These are phyloP conservation scores for Colostygia pectinataria DNA, from an alignment of 2,888 invertebrate species.

Conservation along the genomic window DNA sequence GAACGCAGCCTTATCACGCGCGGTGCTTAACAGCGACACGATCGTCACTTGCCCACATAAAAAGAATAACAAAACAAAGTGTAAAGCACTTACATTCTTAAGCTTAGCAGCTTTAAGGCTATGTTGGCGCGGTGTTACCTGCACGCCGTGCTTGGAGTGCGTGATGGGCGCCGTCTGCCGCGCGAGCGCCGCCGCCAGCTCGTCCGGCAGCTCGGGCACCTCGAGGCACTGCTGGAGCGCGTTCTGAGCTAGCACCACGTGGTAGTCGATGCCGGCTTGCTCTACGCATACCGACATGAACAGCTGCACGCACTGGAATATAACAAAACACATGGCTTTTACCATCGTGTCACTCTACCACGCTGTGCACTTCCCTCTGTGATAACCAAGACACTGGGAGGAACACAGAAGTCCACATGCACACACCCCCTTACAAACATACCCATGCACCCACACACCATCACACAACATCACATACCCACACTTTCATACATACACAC, in stretches of 20 bases:
- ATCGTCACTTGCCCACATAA: too few species aligned
- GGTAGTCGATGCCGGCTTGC: conserved; percentile 97
- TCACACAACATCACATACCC: too few species aligned
- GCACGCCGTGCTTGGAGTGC: conserved; percentile 91
- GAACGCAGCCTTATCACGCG: too few species aligned
- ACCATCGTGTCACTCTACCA: too few species aligned
- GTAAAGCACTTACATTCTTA: conserved; percentile 75
- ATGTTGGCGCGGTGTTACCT: conserved; percentile 76
- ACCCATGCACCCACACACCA: too few species aligned
- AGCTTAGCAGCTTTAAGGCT: conserved; percentile 66
- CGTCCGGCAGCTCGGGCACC: conserved; percentile 92
- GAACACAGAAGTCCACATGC: too few species aligned
- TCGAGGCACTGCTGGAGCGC: conserved; percentile 96
- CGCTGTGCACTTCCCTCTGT: too few species aligned
- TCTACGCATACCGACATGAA: conserved; percentile 98
- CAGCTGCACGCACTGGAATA: conserved; percentile 92
- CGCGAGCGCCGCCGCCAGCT: conserved; percentile 95
- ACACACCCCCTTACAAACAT: too few species aligned
- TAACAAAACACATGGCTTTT: too few species aligned
- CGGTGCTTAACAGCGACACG: too few species aligned
- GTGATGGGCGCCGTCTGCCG: conserved; percentile 96
- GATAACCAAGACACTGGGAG: too few species aligned
- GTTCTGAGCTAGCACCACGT: conserved; percentile 98
- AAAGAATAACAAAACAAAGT: conserved; percentile 11
- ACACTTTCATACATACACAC: too few species aligned